Percentiles rank a stretch among this genome's conserved stretches.
phyloP scores from a whole-genome alignment of 2,113 vertebrate species.

The Forbesichthys papilliferus region DNA sequence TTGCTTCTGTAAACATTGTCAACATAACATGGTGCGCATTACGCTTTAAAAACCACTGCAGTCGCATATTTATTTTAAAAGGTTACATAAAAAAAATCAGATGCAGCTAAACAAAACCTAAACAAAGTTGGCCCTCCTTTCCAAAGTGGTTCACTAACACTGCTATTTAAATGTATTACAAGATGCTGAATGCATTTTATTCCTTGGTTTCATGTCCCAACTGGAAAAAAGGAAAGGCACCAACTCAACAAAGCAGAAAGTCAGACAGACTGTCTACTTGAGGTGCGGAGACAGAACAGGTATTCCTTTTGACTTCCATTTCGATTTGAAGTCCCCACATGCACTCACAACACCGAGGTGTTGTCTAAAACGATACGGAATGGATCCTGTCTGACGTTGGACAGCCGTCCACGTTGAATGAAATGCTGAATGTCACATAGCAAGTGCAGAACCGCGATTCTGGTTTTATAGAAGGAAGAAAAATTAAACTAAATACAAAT shows the following conservation, averaged over 20 bases:
- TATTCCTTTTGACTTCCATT: background rate
- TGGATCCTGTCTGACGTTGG: no score
- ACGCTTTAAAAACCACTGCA: slow-evolving; percentile 64
- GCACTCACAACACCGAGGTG: no score
- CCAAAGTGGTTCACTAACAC: slow-evolving; percentile 60
- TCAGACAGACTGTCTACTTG: background rate
- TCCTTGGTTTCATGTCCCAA: background rate
- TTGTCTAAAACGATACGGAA: no score
- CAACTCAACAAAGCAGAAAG: slow-evolving; percentile 19
- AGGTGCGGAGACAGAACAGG: background rate
- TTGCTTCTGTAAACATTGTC: slow-evolving; percentile 74
- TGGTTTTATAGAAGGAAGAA: background rate
- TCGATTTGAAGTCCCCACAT: no score
- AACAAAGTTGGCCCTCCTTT: slow-evolving; percentile 48
- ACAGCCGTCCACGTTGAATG: background rate
- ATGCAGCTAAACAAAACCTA: slow-evolving; percentile 51
- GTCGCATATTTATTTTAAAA: slow-evolving; percentile 61
- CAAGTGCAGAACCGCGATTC: slow-evolving; percentile 5
- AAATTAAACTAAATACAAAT: background rate
- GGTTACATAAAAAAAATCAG: slow-evolving; percentile 36
- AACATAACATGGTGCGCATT: slow-evolving; percentile 68
- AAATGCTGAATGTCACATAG: background rate
- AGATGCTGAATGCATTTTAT: slow-evolving; percentile 19
- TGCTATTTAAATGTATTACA: slow-evolving; percentile 33
- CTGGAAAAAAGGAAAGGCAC: slow-evolving; percentile 35